Conservation (phyloP, 2,888 invertebrate species). For the Lacanobia wlatinum region DNA sequence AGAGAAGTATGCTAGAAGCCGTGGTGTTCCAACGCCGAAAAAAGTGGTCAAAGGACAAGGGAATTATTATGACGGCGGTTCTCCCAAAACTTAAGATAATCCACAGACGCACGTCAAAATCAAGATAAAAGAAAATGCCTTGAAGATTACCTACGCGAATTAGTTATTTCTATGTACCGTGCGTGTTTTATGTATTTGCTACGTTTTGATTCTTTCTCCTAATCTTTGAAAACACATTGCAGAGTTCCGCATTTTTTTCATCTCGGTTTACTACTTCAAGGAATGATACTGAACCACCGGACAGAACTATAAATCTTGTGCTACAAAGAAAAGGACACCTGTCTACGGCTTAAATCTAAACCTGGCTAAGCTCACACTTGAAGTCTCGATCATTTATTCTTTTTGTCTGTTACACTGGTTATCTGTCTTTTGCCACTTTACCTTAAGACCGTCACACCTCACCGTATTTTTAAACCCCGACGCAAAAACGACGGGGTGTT, state of each 20-base stretch:
- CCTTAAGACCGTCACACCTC: not conserved
- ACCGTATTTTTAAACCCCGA: no score
- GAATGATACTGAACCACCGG: slow-evolving; percentile 19
- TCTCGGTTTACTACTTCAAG: slow-evolving; percentile 6
- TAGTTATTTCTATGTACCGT: no score
- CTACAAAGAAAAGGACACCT: slow-evolving; percentile 37
- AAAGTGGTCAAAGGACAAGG: not conserved
- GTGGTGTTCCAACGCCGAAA: not conserved
- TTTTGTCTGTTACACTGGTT: slow-evolving; percentile 10
- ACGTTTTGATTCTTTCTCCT: no score
- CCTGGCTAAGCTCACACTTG: slow-evolving; percentile 33
- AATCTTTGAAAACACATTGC: not conserved
- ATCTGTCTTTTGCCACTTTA: slow-evolving; percentile 5
- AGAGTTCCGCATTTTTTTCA: slow-evolving; percentile 12
- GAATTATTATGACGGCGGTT: no score
- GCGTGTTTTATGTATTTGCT: no score
- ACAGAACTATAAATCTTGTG: slow-evolving; percentile 38
- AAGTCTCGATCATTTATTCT: slow-evolving; percentile 19
- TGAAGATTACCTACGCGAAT: not conserved
- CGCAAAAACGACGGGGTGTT: no score
- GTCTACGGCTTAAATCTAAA: slow-evolving; percentile 27
- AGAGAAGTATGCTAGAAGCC: no score
- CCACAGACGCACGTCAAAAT: not conserved
- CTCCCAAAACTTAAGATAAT: no score
- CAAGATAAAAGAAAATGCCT: not conserved